phyloP scores from a whole-genome alignment of 2,113 vertebrate species.

The Entomyzon cyanotis region DNA sequence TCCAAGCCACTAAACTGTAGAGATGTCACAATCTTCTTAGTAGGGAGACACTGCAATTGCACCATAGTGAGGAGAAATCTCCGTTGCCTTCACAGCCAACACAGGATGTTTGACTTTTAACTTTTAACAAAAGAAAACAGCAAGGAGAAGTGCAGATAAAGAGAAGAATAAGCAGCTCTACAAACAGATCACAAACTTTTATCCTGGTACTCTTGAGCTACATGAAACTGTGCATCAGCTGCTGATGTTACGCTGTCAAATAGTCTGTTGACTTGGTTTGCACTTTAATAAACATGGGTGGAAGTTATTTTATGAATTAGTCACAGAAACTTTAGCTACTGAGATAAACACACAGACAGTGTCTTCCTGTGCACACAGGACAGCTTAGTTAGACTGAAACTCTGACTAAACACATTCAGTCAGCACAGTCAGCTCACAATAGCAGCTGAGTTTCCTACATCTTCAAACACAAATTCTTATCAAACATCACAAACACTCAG shows the following conservation, averaged over 20 bases:
- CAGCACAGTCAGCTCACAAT: slow-evolving; percentile 1
- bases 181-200: not conserved
- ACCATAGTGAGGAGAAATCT: not conserved
- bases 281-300: not conserved
- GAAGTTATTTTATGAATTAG: slow-evolving; percentile 4
- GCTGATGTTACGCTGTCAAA: not conserved
- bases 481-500: not conserved
- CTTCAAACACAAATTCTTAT: not conserved
- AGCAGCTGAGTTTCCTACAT: not conserved
- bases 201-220: not conserved
- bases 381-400: slow-evolving; percentile 51
- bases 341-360: slow-evolving; percentile 19
- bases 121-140: not conserved
- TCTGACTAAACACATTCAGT: slow-evolving; percentile 60
- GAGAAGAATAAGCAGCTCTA: not conserved
- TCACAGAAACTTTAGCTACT: not conserved
- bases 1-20: slow-evolving; percentile 33
- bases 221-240: not conserved
- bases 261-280: not conserved
- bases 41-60: not conserved
- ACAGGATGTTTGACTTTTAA: not conserved
- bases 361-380: slow-evolving; percentile 15
- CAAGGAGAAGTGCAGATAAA: not conserved
- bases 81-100: not conserved
- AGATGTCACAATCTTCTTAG: not conserved